Percentiles rank a stretch among this genome's conserved stretches.
Evolutionary conservation across 2,888 invertebrate species (phyloP).

Genomic region (Diaperis boleti): DNA sequence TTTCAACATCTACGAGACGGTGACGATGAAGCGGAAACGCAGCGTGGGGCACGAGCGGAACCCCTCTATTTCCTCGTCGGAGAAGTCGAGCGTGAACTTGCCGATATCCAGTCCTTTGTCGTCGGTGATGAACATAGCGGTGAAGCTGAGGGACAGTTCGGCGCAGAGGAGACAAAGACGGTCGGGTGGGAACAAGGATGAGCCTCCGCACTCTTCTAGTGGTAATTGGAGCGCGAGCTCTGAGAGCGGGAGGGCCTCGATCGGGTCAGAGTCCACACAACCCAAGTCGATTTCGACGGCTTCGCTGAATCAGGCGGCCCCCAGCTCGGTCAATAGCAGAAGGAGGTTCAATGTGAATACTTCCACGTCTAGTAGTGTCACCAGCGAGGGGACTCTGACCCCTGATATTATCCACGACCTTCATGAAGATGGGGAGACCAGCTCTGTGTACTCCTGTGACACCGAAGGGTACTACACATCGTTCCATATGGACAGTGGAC

Average conservation of each 20-base stretch:
- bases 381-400: conserved; percentile 86
- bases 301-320: conserved; percentile 75
- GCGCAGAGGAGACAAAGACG: conserved; percentile 78
- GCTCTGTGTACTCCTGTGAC: conserved; percentile 94
- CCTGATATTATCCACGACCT: conserved; percentile 85
- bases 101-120: conserved; percentile 69
- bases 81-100: conserved; percentile 74
- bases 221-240: conserved; percentile 97
- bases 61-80: conserved; percentile 78
- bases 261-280: conserved; percentile 84
- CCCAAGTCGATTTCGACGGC: conserved; percentile 78
- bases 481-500: conserved; percentile 95
- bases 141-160: conserved; percentile 83
- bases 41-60: conserved; percentile 79
- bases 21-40: conserved; percentile 74
- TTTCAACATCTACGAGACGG: conserved; percentile 75
- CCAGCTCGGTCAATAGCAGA: conserved; percentile 78
- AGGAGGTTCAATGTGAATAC: conserved; percentile 74
- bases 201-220: conserved; percentile 88
- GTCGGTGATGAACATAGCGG: conserved; percentile 72
- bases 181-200: conserved; percentile 77
- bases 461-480: conserved; percentile 98
- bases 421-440: conserved; percentile 87
- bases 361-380: conserved; percentile 85
- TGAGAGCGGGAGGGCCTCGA: conserved; percentile 87